phyloP scores from a whole-genome alignment of 2,113 vertebrate species.

The Chamaetylas fuelleborni region DNA sequence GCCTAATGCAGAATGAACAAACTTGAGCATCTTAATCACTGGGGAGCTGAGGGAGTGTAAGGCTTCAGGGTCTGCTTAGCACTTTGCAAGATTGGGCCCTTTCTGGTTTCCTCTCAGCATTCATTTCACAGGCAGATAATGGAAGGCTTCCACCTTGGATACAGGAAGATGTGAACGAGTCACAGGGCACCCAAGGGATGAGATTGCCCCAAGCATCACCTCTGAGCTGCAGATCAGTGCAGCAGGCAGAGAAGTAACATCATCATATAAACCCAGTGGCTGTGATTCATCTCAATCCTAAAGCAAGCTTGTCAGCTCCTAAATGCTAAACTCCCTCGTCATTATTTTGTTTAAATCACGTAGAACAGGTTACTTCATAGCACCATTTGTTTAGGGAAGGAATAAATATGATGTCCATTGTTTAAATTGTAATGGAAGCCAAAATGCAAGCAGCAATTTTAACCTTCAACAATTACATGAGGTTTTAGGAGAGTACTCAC shows the following conservation, averaged over 20 bases:
- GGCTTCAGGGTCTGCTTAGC: not conserved
- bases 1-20: not conserved
- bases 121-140: not conserved
- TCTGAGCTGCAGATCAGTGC: not conserved
- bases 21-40: not conserved
- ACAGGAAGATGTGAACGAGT: not conserved
- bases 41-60: not conserved
- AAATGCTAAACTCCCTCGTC: not conserved
- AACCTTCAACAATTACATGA: not conserved
- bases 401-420: not conserved
- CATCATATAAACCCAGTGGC: not conserved
- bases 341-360: not conserved
- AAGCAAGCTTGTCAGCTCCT: not conserved
- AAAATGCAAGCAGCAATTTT: not conserved
- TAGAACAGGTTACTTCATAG: not conserved
- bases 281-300: not conserved
- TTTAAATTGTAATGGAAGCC: not conserved
- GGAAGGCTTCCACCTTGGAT: not conserved
- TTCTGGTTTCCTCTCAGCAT: rapidly evolving
- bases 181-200: not conserved
- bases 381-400: not conserved
- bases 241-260: not conserved
- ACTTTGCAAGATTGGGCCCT: rapidly evolving
- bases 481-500: not conserved
- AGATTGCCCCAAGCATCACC: rapidly evolving